Base-by-base conservation (phyloP, 2,888 invertebrate species). In the Mythimna vitellina region DNA sequence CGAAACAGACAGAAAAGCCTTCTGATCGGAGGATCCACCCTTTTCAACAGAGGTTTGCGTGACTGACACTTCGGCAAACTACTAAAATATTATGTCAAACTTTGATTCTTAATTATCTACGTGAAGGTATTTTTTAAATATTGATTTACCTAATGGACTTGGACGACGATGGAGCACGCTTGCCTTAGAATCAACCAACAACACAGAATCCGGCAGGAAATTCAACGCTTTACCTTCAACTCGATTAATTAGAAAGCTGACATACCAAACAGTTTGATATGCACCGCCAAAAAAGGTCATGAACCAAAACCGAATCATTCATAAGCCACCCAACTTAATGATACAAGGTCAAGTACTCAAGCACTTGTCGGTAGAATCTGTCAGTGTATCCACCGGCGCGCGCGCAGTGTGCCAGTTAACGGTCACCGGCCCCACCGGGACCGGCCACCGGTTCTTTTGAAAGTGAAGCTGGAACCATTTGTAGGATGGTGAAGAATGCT, bases 371-470 rank as follows among this genome's bases (percentile, higher is more conserved):
- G 57, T 62, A 46, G 29, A 46, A 70, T 66, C 69, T 83, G 75
- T 58, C 51, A 72, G 14, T 12, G 65, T 20, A 73, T 1, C 10
- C 56, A 75, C 22, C 72, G 72, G 61, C 73, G 76, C 63, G 72
- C 77, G 77, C 81, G 58, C 64, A 70, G 65, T 75, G 90, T 85
- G 84, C 87, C 83, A 87, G 80, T 78, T 90, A 84, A 81, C 90
- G 90, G 90, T 87, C 86, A 80, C 69, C 80, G 82, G 82, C 85
- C 86, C 70, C 80, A 78, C 76, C 83, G 84, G 73, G 66, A 82
- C 78, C 49, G 38, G 51, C 62, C 78, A 86, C 86, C 84, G 84
- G 84, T 86, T 84, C 79, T 67, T 80, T 80, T 74, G 80, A 84
- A 86, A 84, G 84, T 80, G 86, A 84, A 81, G 71, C 58, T 65